A percentile compares a stretch with the other conserved stretches of the same genome.
These are phyloP conservation scores for Meloidogyne chitwoodi DNA, from an alignment of 1,140 invertebrate genomes.

Conservation along the genomic window DNA sequence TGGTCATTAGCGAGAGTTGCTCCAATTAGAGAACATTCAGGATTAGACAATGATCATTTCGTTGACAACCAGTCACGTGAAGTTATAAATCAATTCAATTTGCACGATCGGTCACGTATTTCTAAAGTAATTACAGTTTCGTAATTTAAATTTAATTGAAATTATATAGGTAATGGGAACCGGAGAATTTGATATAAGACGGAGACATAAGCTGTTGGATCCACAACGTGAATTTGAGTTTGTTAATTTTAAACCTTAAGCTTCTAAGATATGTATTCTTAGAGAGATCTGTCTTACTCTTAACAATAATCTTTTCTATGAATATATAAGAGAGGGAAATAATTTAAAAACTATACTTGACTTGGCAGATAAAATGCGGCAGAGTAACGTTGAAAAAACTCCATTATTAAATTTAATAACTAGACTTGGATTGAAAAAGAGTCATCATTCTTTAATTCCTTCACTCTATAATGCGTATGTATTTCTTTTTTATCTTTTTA, in stretches of 20 bases:
- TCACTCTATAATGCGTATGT: not conserved
- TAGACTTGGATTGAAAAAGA: not conserved
- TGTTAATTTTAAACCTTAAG: not conserved
- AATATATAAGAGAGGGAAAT: not conserved
- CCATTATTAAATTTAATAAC: not conserved
- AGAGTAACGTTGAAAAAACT: not conserved
- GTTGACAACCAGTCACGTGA: not conserved
- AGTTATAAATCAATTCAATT: not conserved
- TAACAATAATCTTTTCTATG: not conserved
- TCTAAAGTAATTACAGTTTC: not conserved
- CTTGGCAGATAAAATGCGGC: not conserved
- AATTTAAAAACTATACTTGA: not conserved
- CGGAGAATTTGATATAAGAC: not conserved
- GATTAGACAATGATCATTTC: not conserved
- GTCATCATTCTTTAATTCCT: not conserved
- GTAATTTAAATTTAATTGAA: not conserved
- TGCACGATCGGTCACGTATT: not conserved
- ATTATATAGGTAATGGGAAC: not conserved
- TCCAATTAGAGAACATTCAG: not conserved
- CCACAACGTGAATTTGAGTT: not conserved
- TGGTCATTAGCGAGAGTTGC: not conserved
- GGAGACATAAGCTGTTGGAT: not conserved
- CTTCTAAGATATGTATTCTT: not conserved
- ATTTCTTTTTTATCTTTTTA: not conserved
- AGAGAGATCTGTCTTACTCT: not conserved